phyloP scores from a whole-genome alignment of 1,140 invertebrate species.

The Aphaenogaster rudis region DNA sequence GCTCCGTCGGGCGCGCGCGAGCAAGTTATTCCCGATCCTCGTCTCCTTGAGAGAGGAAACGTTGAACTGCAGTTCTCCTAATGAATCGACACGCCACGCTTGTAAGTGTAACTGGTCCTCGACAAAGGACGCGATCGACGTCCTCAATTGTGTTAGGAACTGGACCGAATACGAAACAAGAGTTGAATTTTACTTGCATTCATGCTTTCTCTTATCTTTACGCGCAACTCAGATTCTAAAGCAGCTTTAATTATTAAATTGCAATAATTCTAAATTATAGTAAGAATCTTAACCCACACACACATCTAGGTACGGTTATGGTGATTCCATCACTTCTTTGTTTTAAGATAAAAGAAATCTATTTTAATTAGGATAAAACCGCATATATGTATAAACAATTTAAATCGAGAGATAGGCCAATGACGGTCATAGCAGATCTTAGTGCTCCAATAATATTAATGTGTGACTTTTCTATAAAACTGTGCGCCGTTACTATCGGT shows the following conservation, averaged over 20 bases:
- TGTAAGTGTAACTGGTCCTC: not conserved
- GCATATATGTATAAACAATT: no score
- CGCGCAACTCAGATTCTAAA: not conserved
- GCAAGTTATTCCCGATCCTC: not conserved
- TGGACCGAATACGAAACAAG: not conserved
- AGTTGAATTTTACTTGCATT: slow-evolving; percentile 32
- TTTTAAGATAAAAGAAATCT: no score
- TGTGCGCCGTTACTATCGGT: no score
- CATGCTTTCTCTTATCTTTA: not conserved
- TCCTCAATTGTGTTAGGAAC: not conserved
- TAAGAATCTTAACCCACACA: not conserved
- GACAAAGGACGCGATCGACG: slow-evolving; percentile 17
- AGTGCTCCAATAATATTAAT: no score
- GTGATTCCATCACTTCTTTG: no score
- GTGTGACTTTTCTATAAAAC: no score
- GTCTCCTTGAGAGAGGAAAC: slow-evolving; percentile 34
- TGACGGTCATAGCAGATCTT: no score
- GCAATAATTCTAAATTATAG: not conserved
- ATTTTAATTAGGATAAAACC: no score
- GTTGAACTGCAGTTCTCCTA: not conserved
- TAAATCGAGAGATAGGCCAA: no score
- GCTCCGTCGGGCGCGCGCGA: not conserved
- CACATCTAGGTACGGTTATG: no score
- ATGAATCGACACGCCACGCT: slow-evolving; percentile 25
- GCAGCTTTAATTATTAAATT: slow-evolving; percentile 10